Base-by-base conservation (phyloP, 2,888 invertebrate species). In the Phlogophora meticulosa region DNA sequence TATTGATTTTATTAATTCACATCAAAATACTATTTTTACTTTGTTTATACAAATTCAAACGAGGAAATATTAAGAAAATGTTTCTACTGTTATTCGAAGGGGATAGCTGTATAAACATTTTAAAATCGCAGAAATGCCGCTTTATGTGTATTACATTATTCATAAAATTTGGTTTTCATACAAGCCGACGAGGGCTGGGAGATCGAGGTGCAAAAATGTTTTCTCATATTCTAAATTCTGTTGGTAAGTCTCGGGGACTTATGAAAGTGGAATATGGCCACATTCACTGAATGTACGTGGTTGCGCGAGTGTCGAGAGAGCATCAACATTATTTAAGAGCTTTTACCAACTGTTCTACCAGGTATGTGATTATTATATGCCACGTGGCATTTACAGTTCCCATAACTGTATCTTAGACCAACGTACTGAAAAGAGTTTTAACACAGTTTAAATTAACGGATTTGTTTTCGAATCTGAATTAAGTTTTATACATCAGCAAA, bases 101-200 rank as follows among this genome's bases (percentile, higher is more conserved):
- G 20, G 15, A 51, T 40, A 36, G 40, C 75, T 59, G 55, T 43
- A 48, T 43, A 45, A 46, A 62, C 40, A 75, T 82, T 87, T 86
- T 78, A 84, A 88, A 85, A 83, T 82, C 73, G 38, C 45, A 70
- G 78, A 78, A 82, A 81, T 83, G 70, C 74, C 72, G 72, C 82
- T 85, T 85, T 83, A 83, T 70, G 78, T 73, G 75, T 77, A 72
- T 65, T 90, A 80, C 86, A 89, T 92, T 90, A 91, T 91, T 90
- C 89, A 91, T 91, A 85, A 73, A 85, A 86, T 87, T 86, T 85
- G 84, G 83, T 87, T 87, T 86, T 81, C 81, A 87, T 85, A 80
- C 79, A 77, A 80, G 81, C 73, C 66, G 42, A 38, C 60, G 73
- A 28, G 45, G 45, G 73, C 64, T 79, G 75, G 55, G 76, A 83